A percentile compares a stretch with the other conserved stretches of the same genome.
Conservation (phyloP, 2,888 invertebrate species). For the Scaptomyza cyrtandrae region DNA sequence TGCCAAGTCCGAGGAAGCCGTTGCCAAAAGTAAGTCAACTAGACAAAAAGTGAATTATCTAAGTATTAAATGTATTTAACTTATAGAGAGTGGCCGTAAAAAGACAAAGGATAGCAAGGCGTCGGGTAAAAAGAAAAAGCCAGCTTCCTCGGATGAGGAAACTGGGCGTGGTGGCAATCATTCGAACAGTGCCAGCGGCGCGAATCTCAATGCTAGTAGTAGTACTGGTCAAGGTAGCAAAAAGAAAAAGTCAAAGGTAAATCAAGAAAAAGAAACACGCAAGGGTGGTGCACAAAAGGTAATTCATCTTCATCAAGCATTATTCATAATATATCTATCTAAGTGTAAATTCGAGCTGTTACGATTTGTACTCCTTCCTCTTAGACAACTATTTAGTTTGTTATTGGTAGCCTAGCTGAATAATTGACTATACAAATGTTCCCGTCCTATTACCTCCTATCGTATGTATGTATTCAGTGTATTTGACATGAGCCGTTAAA, state of each 20-base stretch:
- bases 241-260: constrained; percentile 85
- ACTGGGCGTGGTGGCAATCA: constrained; percentile 63
- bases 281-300: constrained; percentile 85
- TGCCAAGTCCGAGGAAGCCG: constrained; percentile 88
- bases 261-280: constrained; percentile 85
- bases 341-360: constrained; percentile 19
- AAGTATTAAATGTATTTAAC: background rate
- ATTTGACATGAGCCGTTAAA: background rate
- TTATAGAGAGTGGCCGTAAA: constrained; percentile 89
- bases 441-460: background rate
- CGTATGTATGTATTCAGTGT: constrained; percentile 22
- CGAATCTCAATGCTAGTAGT: constrained; percentile 62
- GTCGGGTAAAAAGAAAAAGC: constrained; percentile 87
- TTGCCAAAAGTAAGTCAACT: constrained; percentile 86
- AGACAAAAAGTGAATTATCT: background rate
- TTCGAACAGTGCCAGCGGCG: constrained; percentile 47
- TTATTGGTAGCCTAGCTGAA: constrained; percentile 25
- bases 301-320: constrained; percentile 79
- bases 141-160: constrained; percentile 84
- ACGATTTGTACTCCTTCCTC: constrained; percentile 17
- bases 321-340: constrained; percentile 10
- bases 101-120: constrained; percentile 88
- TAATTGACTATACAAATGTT: background rate
- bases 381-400: constrained; percentile 32
- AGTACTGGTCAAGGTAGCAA: constrained; percentile 83